Conservation (phyloP, 2,888 invertebrate species). For the Liopterus haemorrhoidalis region DNA sequence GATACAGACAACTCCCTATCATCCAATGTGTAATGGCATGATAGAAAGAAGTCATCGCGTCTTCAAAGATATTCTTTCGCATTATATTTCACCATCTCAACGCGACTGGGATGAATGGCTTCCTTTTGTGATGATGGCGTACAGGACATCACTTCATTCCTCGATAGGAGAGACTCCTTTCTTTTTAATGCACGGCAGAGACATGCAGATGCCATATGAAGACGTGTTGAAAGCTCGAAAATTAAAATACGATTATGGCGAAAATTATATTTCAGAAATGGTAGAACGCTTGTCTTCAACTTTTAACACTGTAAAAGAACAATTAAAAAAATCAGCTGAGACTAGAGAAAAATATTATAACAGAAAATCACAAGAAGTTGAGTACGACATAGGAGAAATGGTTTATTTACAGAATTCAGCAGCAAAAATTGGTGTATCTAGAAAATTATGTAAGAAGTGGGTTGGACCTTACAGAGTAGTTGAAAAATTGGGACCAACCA, state of each 20-base stretch:
- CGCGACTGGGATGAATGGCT: slow-evolving; percentile 36
- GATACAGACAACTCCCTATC: slow-evolving; percentile 33
- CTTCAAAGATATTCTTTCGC: slow-evolving; percentile 33
- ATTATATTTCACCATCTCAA: slow-evolving; percentile 30
- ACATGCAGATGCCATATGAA: slow-evolving; percentile 29
- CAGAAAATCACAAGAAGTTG: neutral
- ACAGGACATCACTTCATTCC: slow-evolving; percentile 21
- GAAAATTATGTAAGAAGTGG: neutral
- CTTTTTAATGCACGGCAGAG: slow-evolving; percentile 29
- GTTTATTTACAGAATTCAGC: neutral
- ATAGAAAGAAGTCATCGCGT: slow-evolving; percentile 35
- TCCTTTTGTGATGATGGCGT: slow-evolving; percentile 33
- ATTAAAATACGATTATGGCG: no score
- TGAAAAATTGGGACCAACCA: neutral
- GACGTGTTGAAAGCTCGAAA: no score
- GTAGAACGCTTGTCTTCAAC: no score
- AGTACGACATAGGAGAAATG: neutral
- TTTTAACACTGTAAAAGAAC: neutral
- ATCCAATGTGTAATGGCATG: slow-evolving; percentile 35
- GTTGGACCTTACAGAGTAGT: neutral
- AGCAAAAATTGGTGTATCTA: neutral
- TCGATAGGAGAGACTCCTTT: no score
- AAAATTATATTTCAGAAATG: no score
- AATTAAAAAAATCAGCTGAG: neutral
- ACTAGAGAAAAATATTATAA: neutral